phyloP scores from a whole-genome alignment of 2,888 invertebrate species.

The Papilio protenor region DNA sequence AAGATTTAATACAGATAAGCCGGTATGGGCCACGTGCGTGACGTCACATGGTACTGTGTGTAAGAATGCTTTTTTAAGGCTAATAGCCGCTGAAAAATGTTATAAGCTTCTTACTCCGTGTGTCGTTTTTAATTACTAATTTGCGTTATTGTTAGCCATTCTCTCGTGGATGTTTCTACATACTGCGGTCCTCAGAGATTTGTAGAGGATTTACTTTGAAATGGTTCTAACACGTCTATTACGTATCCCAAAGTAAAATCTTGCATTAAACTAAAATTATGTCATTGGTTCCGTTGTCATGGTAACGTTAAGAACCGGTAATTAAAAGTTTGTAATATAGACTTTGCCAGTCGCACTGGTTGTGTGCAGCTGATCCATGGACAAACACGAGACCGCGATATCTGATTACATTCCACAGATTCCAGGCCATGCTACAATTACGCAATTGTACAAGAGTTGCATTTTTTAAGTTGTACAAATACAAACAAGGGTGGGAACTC shows the following conservation, averaged over 20 bases:
- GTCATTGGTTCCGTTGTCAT: background rate
- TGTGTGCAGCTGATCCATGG: background rate
- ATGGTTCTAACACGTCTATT: no score
- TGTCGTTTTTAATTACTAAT: background rate
- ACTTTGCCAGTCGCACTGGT: background rate
- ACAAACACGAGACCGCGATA: constrained; percentile 24
- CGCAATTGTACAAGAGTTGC: constrained; percentile 9
- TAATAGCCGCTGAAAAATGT: background rate
- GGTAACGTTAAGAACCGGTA: constrained; percentile 20
- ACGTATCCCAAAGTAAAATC: background rate
- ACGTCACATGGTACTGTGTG: background rate
- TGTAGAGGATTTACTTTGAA: no score
- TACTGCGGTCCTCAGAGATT: no score
- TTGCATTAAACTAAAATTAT: background rate
- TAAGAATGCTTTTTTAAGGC: background rate
- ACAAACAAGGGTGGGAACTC: background rate
- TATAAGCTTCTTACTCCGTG: background rate
- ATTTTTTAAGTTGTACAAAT: background rate
- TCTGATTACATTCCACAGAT: constrained; percentile 41
- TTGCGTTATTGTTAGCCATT: no score
- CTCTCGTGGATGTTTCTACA: background rate
- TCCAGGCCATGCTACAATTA: constrained; percentile 14
- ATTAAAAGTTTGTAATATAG: constrained; percentile 14
- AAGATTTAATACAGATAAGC: constrained; percentile 11
- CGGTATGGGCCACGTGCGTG: background rate